Evolutionary conservation across 2,797 vertebrate genomes (phyloP).

Genomic region (Rhadinocentrus ornatus): DNA sequence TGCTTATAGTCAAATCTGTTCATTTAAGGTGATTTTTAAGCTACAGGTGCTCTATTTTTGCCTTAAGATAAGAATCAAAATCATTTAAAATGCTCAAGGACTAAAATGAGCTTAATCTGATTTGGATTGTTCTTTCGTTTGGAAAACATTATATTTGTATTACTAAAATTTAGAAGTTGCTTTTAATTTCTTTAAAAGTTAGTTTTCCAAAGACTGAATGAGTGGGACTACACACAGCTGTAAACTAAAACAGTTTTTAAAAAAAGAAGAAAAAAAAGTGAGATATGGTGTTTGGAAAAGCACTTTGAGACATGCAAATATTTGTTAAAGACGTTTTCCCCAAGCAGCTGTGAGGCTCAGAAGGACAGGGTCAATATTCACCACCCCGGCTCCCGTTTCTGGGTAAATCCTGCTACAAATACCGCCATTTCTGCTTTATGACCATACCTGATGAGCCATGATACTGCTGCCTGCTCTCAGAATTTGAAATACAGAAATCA

Average conservation of each 20-base stretch:
- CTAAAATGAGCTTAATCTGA: background rate
- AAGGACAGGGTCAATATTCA: conserved; percentile 69
- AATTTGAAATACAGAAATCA: conserved; percentile 51
- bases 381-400: conserved; percentile 33
- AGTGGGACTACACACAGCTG: background rate
- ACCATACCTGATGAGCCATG: conserved; percentile 71
- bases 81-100: conserved; percentile 7
- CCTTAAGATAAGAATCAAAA: conserved; percentile 35
- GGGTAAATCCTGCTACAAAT: conserved; percentile 70
- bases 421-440: conserved; percentile 59
- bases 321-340: conserved; percentile 44
- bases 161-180: background rate
- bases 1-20: conserved; percentile 37
- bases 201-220: background rate
- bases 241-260: background rate
- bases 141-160: background rate
- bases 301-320: conserved; percentile 20
- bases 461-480: conserved; percentile 57
- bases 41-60: conserved; percentile 33
- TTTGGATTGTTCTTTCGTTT: background rate
- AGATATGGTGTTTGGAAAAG: background rate
- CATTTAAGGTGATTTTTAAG: conserved; percentile 38
- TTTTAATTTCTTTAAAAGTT: background rate
- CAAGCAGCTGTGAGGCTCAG: conserved; percentile 40
- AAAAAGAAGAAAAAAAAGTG: background rate